Evolutionary conservation across 2,888 invertebrate genomes (phyloP).

Genomic region (Metellina segmentata): DNA sequence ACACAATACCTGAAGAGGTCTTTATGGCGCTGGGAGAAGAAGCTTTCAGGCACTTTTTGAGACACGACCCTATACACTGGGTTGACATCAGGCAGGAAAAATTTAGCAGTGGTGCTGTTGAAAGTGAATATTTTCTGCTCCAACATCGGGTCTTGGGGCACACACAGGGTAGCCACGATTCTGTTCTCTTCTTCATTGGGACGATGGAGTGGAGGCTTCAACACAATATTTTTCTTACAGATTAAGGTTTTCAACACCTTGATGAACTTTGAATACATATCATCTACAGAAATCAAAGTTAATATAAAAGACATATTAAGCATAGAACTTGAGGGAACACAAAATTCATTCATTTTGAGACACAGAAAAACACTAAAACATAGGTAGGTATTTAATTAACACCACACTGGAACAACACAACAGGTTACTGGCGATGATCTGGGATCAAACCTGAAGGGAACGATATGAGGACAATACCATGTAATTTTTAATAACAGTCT

Average conservation of each 20-base stretch:
- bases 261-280: constrained; percentile 57
- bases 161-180: background rate
- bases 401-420: too few relatives aligned
- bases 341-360: background rate
- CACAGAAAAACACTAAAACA: background rate
- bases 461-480: too few relatives aligned
- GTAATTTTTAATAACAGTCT: too few relatives aligned
- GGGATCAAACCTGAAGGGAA: too few relatives aligned
- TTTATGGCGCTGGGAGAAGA: constrained; percentile 40
- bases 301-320: too few relatives aligned
- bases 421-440: too few relatives aligned
- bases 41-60: background rate
- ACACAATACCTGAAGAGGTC: background rate
- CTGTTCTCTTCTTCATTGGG: background rate
- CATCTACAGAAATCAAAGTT: constrained; percentile 25
- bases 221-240: background rate
- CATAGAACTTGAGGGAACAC: too few relatives aligned
- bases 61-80: constrained; percentile 44
- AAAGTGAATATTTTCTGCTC: constrained; percentile 36
- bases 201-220: background rate
- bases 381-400: background rate
- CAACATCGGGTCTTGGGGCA: constrained; percentile 48
- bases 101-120: constrained; percentile 20
- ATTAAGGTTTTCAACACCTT: constrained; percentile 41
- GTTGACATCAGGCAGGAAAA: constrained; percentile 55